Evolutionary conservation across 2,113 vertebrate genomes (phyloP).

Genomic region (Condylura cristata): DNA sequence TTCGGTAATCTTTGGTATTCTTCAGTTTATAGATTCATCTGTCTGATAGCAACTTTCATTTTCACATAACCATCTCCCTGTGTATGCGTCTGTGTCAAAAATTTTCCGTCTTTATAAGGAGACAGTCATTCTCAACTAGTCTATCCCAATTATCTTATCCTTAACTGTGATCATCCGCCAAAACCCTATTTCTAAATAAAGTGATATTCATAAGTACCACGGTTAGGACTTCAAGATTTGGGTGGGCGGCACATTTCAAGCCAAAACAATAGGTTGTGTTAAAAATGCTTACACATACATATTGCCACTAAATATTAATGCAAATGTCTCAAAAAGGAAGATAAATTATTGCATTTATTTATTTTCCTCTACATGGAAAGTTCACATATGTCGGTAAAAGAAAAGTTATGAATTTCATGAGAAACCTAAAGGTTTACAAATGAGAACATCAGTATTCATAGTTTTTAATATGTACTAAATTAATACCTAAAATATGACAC

Average conservation of each 20-base stretch:
- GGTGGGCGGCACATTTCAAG: background rate
- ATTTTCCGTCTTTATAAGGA: background rate
- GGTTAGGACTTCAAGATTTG: background rate
- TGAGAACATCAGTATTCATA: background rate
- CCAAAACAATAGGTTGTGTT: background rate
- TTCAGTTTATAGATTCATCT: background rate
- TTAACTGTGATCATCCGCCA: background rate
- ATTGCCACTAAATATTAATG: background rate
- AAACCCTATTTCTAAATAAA: background rate
- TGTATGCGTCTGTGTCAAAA: background rate
- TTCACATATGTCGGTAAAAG: background rate
- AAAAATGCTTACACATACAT: background rate
- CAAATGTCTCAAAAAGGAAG: background rate
- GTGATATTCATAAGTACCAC: background rate
- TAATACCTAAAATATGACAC: background rate
- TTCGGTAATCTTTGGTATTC: background rate
- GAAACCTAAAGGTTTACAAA: background rate
- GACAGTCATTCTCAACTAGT: background rate
- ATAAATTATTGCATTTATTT: background rate
- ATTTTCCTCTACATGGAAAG: background rate
- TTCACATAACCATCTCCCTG: background rate
- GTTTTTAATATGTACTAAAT: background rate
- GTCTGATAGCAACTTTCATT: background rate
- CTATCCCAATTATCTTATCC: background rate
- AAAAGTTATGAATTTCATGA: background rate